Base-by-base conservation (phyloP, 2,113 vertebrate species). In the Notothenia rossii region DNA sequence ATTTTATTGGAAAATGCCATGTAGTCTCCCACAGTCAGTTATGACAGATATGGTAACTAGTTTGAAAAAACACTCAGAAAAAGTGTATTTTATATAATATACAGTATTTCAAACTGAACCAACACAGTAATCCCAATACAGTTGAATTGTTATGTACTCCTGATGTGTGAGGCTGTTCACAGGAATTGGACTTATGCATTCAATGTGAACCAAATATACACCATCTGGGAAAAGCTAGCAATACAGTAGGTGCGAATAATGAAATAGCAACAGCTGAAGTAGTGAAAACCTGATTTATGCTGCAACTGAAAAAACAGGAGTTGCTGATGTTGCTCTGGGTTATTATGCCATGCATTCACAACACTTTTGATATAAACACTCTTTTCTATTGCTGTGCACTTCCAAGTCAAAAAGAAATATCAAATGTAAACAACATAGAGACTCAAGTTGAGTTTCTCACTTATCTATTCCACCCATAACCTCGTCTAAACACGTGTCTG, bases 331-430 rank as follows among this genome's bases (percentile, higher is more conserved):
- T 48, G 13, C 69, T 43, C 10, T 1, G 46, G n/a, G 65, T 69
- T 81, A 55, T 49, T 18, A n/a, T 56, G 40, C 13, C 18, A 29
- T 68, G 25, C 20, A 65, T 71, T 55, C 40, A 1, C 10, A 70
- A 53, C 14, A 65, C 2, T 51, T 2, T 49, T 43, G 12, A 11
- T 13, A 5, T 7, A 56, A 75, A 61, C 18, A 8, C 36, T 15
- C 5, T 45, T 36, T 58, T 67, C 29, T 36, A 58, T 11, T 61
- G 46, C 46, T 59, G 40, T 66, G 12, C 12, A 50, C 46, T 64
- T 33, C 22, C 7, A 10, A 54, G 22, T 22, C 65, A 64, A 83
- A 1, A 45, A 40, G 1, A 14, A 71, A 59, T 50, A 53, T 46
- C 4, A 25, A 51, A 48, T 22, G 56, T 62, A 54, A 59, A 49